Percentiles rank a stretch among this genome's conserved stretches.
phyloP scores from a whole-genome alignment of 2,888 invertebrate species.

The Dyspetes luteomarginatus region DNA sequence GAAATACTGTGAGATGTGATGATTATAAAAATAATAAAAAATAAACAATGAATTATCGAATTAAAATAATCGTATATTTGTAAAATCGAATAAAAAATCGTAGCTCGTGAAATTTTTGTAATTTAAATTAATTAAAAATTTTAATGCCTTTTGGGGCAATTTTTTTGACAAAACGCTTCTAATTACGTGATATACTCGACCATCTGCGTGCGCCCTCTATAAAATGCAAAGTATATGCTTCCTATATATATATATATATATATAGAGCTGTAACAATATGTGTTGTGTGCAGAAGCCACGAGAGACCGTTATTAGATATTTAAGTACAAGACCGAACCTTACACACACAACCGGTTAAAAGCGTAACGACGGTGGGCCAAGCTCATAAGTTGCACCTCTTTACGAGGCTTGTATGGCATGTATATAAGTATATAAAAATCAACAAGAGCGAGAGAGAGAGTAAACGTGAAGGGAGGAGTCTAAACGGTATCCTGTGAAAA shows the following conservation, averaged over 20 bases:
- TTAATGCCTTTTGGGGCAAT: not conserved
- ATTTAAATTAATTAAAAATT: no score
- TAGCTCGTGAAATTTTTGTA: no score
- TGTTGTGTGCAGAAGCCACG: constrained; percentile 49
- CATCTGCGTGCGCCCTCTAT: not conserved
- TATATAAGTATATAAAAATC: constrained; percentile 53
- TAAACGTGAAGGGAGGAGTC: constrained; percentile 9
- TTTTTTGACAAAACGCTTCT: not conserved
- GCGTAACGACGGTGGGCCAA: constrained; percentile 73
- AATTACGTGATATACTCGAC: constrained; percentile 2
- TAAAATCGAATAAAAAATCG: no score
- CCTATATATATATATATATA: not conserved
- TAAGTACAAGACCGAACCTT: constrained; percentile 50
- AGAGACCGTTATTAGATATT: constrained; percentile 62
- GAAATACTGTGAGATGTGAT: no score
- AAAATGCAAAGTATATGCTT: constrained; percentile 20
- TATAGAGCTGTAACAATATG: not conserved
- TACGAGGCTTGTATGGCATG: constrained; percentile 71
- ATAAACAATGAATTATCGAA: no score
- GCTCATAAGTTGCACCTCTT: constrained; percentile 76
- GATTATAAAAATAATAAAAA: no score
- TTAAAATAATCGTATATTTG: no score
- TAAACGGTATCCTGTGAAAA: constrained; percentile 61
- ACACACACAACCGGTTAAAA: constrained; percentile 54
- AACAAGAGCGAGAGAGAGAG: constrained; percentile 14